These are phyloP conservation scores for Psylliodes chrysocephalus DNA, from an alignment of 2,888 invertebrate genomes.

Conservation along the genomic window DNA sequence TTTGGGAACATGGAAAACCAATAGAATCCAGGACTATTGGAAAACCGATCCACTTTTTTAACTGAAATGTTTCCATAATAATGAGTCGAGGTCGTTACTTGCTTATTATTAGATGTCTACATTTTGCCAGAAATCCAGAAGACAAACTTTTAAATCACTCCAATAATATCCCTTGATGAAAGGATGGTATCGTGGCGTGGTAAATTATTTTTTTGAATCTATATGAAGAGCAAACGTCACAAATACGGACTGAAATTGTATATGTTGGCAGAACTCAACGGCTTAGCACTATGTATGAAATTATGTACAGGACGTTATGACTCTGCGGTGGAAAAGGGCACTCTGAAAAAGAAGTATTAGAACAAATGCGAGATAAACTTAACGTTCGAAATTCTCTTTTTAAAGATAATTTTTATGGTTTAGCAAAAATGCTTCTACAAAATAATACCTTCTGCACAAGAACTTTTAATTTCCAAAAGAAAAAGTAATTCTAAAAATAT, in stretches of 20 bases:
- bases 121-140: too few relatives aligned
- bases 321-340: constrained; percentile 23
- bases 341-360: constrained; percentile 40
- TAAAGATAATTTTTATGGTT: background rate
- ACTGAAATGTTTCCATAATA: too few relatives aligned
- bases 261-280: constrained; percentile 55
- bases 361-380: background rate
- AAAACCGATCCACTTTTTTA: too few relatives aligned
- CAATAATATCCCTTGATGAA: too few relatives aligned
- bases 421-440: constrained; percentile 4
- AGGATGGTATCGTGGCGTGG: too few relatives aligned
- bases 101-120: too few relatives aligned
- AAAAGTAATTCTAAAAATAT: background rate
- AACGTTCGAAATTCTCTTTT: background rate
- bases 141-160: too few relatives aligned
- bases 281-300: constrained; percentile 31
- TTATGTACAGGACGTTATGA: constrained; percentile 16
- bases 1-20: too few relatives aligned
- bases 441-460: constrained; percentile 37
- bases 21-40: too few relatives aligned
- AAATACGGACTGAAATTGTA: constrained; percentile 56
- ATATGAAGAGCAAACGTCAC: too few relatives aligned
- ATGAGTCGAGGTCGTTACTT: too few relatives aligned
- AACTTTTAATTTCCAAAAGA: background rate
- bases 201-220: too few relatives aligned